Evolutionary conservation across 1,140 invertebrate genomes (phyloP).

Genomic region (Drosophila takahashii): DNA sequence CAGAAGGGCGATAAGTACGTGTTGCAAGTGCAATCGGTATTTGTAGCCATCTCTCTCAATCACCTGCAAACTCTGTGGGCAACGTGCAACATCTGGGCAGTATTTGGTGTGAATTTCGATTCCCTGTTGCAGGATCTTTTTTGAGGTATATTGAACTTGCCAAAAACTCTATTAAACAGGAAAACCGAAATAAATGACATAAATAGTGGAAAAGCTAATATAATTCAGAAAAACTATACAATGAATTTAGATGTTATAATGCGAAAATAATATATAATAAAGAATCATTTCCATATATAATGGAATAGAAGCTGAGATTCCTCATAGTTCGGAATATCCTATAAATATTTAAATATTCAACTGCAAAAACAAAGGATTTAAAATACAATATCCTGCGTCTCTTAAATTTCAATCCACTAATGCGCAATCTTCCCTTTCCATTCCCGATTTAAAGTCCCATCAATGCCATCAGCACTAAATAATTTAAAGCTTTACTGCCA

Average conservation of each 20-base stretch:
- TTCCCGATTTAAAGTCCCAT: conserved; percentile 4
- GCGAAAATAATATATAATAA: too few relatives aligned
- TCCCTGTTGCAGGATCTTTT: neutral
- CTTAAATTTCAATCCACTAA: neutral
- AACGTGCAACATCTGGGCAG: conserved; percentile 23
- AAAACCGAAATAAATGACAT: too few relatives aligned
- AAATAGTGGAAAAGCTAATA: too few relatives aligned
- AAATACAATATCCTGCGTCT: neutral
- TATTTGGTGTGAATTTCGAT: conserved; percentile 21
- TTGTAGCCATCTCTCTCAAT: neutral
- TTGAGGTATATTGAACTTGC: neutral
- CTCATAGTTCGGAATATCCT: too few relatives aligned
- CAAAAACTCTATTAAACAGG: neutral
- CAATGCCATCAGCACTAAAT: conserved; percentile 26
- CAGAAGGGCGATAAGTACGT: conserved; percentile 1
- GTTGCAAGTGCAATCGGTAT: conserved; percentile 16
- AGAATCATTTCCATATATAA: too few relatives aligned
- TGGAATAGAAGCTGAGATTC: too few relatives aligned
- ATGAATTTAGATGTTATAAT: too few relatives aligned
- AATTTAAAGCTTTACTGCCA: conserved; percentile 32
- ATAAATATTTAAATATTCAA: neutral
- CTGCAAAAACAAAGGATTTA: neutral
- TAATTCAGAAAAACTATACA: too few relatives aligned
- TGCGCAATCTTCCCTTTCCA: neutral
- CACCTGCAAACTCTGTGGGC: conserved; percentile 1